Base-by-base conservation (phyloP, 2,888 invertebrate genomes). In the Frankliniella intonsa region DNA sequence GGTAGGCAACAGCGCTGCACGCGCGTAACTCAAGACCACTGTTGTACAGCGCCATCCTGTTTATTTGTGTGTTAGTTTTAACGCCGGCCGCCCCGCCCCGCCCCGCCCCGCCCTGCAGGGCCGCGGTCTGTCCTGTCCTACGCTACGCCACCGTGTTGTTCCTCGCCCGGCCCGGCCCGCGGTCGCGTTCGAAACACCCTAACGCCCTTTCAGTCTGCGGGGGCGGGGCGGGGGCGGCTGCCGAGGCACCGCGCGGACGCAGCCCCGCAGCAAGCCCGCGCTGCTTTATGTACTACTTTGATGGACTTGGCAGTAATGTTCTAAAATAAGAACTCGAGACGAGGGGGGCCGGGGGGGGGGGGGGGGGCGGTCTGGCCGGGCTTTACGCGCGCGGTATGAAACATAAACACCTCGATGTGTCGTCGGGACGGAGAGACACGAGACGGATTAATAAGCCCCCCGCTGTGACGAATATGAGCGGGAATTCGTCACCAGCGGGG, bases 31-130 rank as follows among this genome's bases (percentile, higher is more conserved):
- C 69, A 76, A 76, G 69, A 22, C 69, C 69, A 9, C 69, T 22
- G 69, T 76, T 22, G 69, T 76, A 22, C 69, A 69, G 69, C 38
- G 38, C 25, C 69, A 10, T 12, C 25, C 69, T 76, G 69, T 76
- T 76, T 76, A 76, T 76, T 76, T 25, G 69, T 76, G 69, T 76
- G 69, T 76, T 76, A 76, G 69, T 76, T 76, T 76, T 76, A 76
- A 76, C 69, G 69, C 69, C 69, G 11, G 25, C 8, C n/a, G 22
- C 69, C 12, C 25, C 17, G 17, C 62, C 17, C 62, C 62, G 14
- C 17, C 62, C 62, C 55, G 38, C 38, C 2, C 3, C 3, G 38
- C 38, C 38, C 38, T 38, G 38, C 38, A 38, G 38, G 38, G 38
- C 38, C 38, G 5, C 38, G 38, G 38, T 38, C 38, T 38, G 38